A percentile compares a stretch with the other conserved stretches of the same genome.
Conservation (phyloP, 2,113 vertebrate species). For the Ailuropoda melanoleuca region DNA sequence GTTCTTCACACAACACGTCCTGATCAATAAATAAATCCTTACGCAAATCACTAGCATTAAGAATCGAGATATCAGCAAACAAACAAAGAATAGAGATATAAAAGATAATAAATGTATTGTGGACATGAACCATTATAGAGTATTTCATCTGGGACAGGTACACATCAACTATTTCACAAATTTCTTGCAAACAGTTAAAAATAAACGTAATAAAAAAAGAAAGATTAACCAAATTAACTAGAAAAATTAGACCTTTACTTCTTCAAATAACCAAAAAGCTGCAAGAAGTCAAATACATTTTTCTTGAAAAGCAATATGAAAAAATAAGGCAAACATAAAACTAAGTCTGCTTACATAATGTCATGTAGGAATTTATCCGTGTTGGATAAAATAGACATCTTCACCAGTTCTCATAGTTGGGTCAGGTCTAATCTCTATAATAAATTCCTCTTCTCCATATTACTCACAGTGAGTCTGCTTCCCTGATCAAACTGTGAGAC, state of each 20-base stretch:
- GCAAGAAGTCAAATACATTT: background rate
- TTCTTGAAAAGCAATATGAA: background rate
- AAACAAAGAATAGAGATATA: background rate
- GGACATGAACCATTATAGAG: background rate
- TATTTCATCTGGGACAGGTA: background rate
- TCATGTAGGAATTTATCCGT: background rate
- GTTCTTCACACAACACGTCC: background rate
- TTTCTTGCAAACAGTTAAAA: slow-evolving; percentile 31
- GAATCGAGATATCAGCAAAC: background rate
- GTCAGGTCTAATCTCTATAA: background rate
- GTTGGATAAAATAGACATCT: background rate
- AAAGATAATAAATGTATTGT: background rate
- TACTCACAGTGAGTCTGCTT: background rate
- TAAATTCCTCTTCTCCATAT: background rate
- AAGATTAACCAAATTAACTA: slow-evolving; percentile 17
- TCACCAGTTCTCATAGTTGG: background rate
- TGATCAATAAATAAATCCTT: slow-evolving; percentile 47
- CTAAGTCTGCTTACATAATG: background rate
- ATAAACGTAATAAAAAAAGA: slow-evolving; percentile 18
- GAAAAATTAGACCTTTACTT: background rate
- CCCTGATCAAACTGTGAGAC: background rate
- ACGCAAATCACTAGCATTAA: slow-evolving; percentile 25
- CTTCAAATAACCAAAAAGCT: slow-evolving; percentile 28
- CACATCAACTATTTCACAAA: background rate
- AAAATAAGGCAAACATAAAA: slow-evolving; percentile 28